Evolutionary conservation across 2,888 invertebrate genomes (phyloP).

Genomic region (Phanerotoma sp.): DNA sequence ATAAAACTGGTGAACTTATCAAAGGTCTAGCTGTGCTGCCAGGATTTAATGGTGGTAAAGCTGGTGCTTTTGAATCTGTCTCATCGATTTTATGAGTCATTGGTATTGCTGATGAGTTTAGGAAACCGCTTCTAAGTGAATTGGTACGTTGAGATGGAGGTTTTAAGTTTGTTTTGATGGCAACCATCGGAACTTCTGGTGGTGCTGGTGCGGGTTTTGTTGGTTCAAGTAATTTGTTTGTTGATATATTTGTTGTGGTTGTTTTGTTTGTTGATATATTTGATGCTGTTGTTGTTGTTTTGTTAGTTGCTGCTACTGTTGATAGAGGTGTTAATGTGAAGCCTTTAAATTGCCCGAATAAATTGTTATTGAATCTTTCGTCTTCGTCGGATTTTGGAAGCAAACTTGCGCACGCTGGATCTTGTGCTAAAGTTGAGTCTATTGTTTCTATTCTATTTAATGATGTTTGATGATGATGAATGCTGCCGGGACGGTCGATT

Average conservation of each 20-base stretch:
- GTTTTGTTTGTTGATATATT: slow-evolving; percentile 62
- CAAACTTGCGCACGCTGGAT: slow-evolving; percentile 54
- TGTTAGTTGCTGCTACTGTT: slow-evolving; percentile 53
- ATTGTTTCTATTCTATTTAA: slow-evolving; percentile 50
- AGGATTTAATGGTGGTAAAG: slow-evolving; percentile 67
- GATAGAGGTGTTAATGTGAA: slow-evolving; percentile 73
- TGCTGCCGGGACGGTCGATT: slow-evolving; percentile 45
- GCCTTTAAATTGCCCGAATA: slow-evolving; percentile 86
- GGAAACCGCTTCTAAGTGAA: slow-evolving; percentile 23
- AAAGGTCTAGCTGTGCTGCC: slow-evolving; percentile 69
- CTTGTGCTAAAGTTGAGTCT: slow-evolving; percentile 52
- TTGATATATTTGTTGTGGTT: slow-evolving; percentile 61
- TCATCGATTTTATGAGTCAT: not conserved
- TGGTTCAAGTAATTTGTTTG: slow-evolving; percentile 54
- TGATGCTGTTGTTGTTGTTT: slow-evolving; percentile 32
- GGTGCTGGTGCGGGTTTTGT: slow-evolving; percentile 67
- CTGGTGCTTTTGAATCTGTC: slow-evolving; percentile 52
- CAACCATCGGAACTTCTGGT: slow-evolving; percentile 61
- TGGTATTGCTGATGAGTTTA: not conserved
- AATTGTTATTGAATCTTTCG: slow-evolving; percentile 62
- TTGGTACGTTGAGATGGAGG: slow-evolving; percentile 39
- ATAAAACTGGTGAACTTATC: slow-evolving; percentile 79
- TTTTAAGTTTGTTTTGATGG: slow-evolving; percentile 51
- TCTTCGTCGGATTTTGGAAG: slow-evolving; percentile 50
- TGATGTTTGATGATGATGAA: slow-evolving; percentile 8